phyloP scores from a whole-genome alignment of 2,888 invertebrate genomes.

The Cephus sareptanus region DNA sequence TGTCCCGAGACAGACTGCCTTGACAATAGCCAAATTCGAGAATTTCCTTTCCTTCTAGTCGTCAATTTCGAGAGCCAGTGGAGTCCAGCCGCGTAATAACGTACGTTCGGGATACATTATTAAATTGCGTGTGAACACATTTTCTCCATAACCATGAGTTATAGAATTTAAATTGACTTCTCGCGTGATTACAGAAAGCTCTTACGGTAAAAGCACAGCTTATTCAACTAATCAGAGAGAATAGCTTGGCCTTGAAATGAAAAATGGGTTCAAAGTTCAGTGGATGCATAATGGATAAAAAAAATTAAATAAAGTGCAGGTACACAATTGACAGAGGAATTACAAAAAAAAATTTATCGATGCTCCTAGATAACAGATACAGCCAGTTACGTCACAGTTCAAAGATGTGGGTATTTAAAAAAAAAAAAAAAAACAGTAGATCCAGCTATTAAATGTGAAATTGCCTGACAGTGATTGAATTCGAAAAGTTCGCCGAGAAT shows the following conservation, averaged over 20 bases:
- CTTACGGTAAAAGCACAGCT: background rate
- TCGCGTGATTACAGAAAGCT: constrained; percentile 11
- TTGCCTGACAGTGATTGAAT: background rate
- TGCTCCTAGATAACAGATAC: background rate
- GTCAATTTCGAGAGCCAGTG: too few relatives aligned
- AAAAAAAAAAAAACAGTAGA: background rate
- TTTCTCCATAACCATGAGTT: constrained; percentile 21
- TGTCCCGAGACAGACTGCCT: too few relatives aligned
- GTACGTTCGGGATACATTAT: constrained; percentile 18
- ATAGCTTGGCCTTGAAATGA: background rate
- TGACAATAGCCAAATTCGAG: too few relatives aligned
- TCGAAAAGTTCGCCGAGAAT: background rate
- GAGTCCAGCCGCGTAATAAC: background rate
- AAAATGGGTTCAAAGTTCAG: background rate
- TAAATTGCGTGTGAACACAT: constrained; percentile 21
- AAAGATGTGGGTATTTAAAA: background rate
- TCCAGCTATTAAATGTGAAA: background rate
- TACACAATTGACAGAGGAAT: background rate
- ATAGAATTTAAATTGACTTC: constrained; percentile 17
- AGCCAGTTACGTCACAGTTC: background rate
- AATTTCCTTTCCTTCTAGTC: too few relatives aligned
- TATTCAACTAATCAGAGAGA: background rate
- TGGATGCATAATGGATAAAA: background rate
- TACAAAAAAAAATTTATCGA: background rate
- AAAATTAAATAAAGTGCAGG: too few relatives aligned